Base-by-base conservation (phyloP, 1,140 invertebrate species). In the Mya arenaria region DNA sequence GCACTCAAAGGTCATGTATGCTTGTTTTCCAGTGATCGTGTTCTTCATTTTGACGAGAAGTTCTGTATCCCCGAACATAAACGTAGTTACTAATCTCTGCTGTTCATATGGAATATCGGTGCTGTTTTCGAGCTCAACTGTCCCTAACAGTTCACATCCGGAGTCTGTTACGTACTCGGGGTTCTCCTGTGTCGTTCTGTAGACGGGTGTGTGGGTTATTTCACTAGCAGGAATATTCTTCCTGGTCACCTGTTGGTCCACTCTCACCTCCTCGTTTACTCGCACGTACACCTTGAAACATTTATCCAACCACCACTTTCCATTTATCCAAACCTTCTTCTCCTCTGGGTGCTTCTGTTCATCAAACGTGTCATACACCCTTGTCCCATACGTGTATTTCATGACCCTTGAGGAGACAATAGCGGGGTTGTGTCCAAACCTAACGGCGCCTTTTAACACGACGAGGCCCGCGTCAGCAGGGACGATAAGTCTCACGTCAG, bases 401-500 rank as follows among this genome's bases (percentile, higher is more conserved):
- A 41, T 19, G n/a, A 85, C 34, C 13, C 80, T n/a, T 23, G 69
- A 52, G 1, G 30, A 32, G 15, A 85, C 74, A 15, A 69, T 63
- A 4, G 56, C n/a, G 8, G 84, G 82, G n/a, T 83, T 60, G 23
- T 81, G 65, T 34, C 84, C 84, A 32, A 63, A 85, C 4, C 80
- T 63, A 36, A 84, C 82, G 0, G 84, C 84, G 5, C 84, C 84
- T 68, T 81, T 85, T 15, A 85, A n/a, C 4, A 85, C 84, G 2
- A 66, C 81, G 23, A 85, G 37, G 4, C 82, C 82, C 3, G 84
- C 75, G 13, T 85, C 84, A 15, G 69, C 30, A 19, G 84, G 84
- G 28, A 84, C 62, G 8, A 85, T 80, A 32, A 85, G 19, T 25
- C 55, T 48, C 23, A 39, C 41, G 15, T 80, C 10, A 17, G 75